These are phyloP conservation scores for Mus spicilegus DNA, from an alignment of 2,113 vertebrate genomes.

Conservation along the genomic window DNA sequence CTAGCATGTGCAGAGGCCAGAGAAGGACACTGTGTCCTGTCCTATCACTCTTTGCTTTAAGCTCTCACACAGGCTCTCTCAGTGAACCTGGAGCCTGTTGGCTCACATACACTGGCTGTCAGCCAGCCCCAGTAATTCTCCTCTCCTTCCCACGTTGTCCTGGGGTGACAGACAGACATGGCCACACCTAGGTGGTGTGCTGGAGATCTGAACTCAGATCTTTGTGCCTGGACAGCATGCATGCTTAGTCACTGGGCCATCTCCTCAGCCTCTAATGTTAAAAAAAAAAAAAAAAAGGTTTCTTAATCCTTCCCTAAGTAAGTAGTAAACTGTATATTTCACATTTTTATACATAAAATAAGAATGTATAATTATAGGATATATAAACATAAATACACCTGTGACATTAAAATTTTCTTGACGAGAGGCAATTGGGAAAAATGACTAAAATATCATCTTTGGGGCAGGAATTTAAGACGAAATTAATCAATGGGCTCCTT, in stretches of 20 bases:
- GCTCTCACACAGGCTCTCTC: background rate
- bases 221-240: background rate
- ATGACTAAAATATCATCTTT: background rate
- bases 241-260: background rate
- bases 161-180: background rate
- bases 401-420: slow-evolving; percentile 44
- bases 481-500: background rate
- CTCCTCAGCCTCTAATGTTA: background rate
- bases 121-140: background rate
- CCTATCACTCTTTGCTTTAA: background rate
- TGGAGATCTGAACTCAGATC: background rate
- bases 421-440: background rate
- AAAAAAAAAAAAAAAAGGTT: background rate
- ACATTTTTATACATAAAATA: slow-evolving; percentile 6
- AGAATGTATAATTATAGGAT: background rate
- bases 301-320: slow-evolving; percentile 3
- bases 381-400: background rate
- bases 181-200: background rate
- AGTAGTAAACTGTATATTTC: background rate
- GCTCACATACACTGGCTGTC: background rate
- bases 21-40: no score
- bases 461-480: background rate
- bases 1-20: background rate
- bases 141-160: background rate
- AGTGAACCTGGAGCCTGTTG: background rate